These are phyloP conservation scores for Geothlypis trichas DNA, from an alignment of 2,113 vertebrate genomes.

Conservation along the genomic window DNA sequence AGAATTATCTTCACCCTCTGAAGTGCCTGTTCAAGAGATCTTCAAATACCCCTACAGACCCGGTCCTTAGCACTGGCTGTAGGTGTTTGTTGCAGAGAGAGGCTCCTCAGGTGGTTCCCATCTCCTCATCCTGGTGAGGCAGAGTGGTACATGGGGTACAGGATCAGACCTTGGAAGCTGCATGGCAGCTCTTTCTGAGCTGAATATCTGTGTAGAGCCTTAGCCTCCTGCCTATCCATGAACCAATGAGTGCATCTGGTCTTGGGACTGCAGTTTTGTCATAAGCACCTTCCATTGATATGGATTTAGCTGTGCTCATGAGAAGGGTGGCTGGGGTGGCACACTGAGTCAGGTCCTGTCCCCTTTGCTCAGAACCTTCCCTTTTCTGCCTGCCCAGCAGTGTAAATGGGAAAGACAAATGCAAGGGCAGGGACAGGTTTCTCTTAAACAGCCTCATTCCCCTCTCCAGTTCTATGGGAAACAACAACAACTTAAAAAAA, in stretches of 20 bases:
- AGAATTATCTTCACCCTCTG: neutral
- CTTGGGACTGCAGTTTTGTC: neutral
- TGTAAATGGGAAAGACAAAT: neutral
- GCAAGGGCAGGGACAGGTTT: neutral
- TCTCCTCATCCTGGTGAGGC: neutral
- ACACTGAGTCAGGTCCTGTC: too few relatives aligned
- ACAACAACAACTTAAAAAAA: neutral
- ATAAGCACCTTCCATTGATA: neutral
- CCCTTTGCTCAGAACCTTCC: neutral
- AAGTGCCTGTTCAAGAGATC: neutral
- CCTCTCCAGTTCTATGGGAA: neutral
- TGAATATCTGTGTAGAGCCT: accelerated
- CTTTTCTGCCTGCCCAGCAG: neutral
- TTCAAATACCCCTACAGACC: neutral
- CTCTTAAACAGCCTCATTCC: neutral
- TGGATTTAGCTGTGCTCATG: neutral
- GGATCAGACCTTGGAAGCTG: neutral
- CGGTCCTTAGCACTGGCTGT: accelerated
- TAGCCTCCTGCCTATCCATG: neutral
- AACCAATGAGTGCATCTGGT: accelerated
- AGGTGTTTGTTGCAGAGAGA: neutral
- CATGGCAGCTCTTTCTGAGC: neutral
- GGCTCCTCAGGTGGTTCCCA: neutral
- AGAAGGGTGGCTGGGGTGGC: neutral
- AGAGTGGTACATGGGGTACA: accelerated